phyloP scores from a whole-genome alignment of 2,113 vertebrate genomes.

The Barbus barbus region DNA sequence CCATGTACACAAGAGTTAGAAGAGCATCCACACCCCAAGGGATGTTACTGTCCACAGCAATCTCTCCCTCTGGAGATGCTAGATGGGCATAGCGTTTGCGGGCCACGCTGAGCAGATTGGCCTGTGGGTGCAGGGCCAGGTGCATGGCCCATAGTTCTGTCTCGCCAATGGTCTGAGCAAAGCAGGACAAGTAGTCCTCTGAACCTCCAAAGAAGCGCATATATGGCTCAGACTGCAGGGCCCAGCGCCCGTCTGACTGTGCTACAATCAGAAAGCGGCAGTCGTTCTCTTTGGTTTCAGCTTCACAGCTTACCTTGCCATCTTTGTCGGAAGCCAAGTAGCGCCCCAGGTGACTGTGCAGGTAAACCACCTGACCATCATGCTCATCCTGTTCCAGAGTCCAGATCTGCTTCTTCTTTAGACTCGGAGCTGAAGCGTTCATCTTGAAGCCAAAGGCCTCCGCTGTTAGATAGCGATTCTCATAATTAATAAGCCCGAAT shows the following conservation, averaged over 20 bases:
- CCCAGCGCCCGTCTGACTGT: conserved; percentile 93
- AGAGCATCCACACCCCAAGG: conserved; percentile 93
- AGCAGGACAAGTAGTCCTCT: conserved; percentile 89
- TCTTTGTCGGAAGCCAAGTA: conserved; percentile 90
- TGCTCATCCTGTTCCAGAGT: conserved; percentile 88
- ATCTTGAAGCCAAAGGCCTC: conserved; percentile 95
- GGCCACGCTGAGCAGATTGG: conserved; percentile 89
- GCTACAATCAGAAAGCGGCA: conserved; percentile 87
- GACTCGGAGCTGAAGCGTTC: conserved; percentile 89
- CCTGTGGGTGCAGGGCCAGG: conserved; percentile 92
- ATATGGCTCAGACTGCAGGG: conserved; percentile 86
- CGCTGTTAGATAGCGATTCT: conserved; percentile 89
- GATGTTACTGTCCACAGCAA: conserved; percentile 86
- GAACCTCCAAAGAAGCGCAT: conserved; percentile 90
- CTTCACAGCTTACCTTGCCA: conserved; percentile 88
- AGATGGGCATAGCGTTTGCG: conserved; percentile 92
- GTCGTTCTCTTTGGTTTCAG: conserved; percentile 77
- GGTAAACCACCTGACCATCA: conserved; percentile 83
- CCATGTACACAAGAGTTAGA: conserved; percentile 88
- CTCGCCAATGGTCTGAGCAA: conserved; percentile 85
- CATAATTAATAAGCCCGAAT: conserved; percentile 89
- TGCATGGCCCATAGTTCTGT: conserved; percentile 91
- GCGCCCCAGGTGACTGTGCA: conserved; percentile 91
- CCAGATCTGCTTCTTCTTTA: conserved; percentile 96
- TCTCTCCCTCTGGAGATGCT: conserved; percentile 83